Base-by-base conservation (phyloP, 2,888 invertebrate genomes). In the Folsomia candida region DNA sequence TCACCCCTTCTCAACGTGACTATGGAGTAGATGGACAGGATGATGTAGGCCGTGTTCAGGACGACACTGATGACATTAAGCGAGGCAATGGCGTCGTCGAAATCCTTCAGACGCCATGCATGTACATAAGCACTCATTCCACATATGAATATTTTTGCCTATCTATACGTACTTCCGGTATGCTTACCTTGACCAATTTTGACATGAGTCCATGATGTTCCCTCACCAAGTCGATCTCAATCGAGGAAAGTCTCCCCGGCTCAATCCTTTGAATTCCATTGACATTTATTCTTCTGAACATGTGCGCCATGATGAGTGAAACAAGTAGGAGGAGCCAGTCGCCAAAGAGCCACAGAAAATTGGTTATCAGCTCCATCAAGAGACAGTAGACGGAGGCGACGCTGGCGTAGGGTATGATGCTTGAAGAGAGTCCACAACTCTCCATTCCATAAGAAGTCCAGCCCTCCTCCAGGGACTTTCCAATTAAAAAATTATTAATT, bases 161-260 rank as follows among this genome's bases (percentile, higher is more conserved):
- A n/a, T n/a, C n/a, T n/a, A n/a, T n/a, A n/a, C n/a, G n/a, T n/a
- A n/a, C n/a, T n/a, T n/a, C 26, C 24, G 2, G 20, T 20, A 51
- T 51, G 11, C 66, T 67, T 66, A 78, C 77, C 67, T 70, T 64
- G 11, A 77, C 76, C 11, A 76, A 51, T 61, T 75, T 76, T 9
- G 76, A 74, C 28, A 71, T 66, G 1, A 76, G 59, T 18, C 77
- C 79, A 69, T 78, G 77, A 71, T 78, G 79, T 57, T 79, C 79
- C 60, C 79, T 27, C 2, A 79, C 72, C n/a, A 79, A 61, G 51
- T 79, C 79, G 57, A 79, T 79, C 67, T 79, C 79, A 51, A 72
- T 63, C 0, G 75, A 67, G 6, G 75, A 70, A 14, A 77, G 67
- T 57, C 68, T 67, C 2, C 68, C 69, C 2, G 77, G 72, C 22